Conservation (phyloP, 2,888 invertebrate genomes). For the Nemurella pictetii region DNA sequence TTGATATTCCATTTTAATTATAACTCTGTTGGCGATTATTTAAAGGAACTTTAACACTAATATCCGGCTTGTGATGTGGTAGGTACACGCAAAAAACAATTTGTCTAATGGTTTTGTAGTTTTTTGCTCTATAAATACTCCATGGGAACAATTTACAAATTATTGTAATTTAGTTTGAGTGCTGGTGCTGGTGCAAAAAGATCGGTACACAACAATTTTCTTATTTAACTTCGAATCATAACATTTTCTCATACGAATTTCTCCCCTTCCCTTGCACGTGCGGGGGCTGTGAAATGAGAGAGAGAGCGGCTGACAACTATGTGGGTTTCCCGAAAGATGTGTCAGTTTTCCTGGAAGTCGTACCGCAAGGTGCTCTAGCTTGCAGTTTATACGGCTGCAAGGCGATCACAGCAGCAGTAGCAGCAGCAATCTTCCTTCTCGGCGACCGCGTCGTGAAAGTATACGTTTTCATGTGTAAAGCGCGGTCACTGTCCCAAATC, state of each 20-base stretch:
- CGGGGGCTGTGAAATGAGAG: neutral
- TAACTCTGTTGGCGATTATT: neutral
- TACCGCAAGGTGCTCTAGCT: neutral
- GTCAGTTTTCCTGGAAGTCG: neutral
- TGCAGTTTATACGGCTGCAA: neutral
- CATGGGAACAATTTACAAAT: neutral
- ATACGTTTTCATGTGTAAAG: conserved; percentile 4
- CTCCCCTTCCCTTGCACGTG: neutral
- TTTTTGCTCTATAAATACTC: neutral
- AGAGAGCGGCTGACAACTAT: neutral
- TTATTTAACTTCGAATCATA: neutral
- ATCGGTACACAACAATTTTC: neutral
- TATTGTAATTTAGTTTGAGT: neutral
- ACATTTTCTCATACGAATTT: neutral
- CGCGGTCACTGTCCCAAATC: conserved; percentile 35
- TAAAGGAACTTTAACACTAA: neutral
- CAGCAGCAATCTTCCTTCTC: neutral
- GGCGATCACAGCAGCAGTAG: neutral
- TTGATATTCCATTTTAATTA: neutral
- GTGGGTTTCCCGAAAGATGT: neutral
- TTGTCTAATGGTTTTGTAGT: neutral
- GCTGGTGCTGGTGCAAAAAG: neutral
- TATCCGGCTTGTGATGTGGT: neutral
- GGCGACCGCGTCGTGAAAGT: conserved; percentile 9
- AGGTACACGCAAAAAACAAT: neutral